Percentiles rank a stretch among this genome's conserved stretches.
Conservation (phyloP, 1,140 invertebrate genomes). For the Stegodyphus dumicola region DNA sequence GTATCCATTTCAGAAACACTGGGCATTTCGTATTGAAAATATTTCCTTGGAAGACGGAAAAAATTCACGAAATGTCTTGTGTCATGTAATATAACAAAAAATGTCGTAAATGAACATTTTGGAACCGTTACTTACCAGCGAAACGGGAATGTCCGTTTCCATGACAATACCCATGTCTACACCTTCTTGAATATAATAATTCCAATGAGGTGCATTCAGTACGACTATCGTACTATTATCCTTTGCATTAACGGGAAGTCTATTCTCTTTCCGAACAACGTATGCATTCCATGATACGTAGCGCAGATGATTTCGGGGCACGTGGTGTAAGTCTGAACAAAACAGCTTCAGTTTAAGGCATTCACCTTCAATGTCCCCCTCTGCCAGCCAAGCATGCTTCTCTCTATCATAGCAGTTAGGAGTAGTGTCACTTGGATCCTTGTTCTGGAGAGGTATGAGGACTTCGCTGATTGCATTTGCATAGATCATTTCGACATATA, state of each 20-base stretch:
- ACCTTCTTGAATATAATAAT: conserved; percentile 86
- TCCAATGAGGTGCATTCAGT: conserved; percentile 80
- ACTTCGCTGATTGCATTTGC: conserved; percentile 82
- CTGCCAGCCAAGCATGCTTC: conserved; percentile 85
- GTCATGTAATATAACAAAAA: conserved; percentile 2
- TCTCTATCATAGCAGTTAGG: conserved; percentile 86
- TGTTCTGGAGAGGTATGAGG: conserved; percentile 68
- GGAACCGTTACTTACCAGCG: conserved; percentile 74
- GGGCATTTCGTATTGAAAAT: no score
- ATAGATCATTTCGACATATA: conserved; percentile 79
- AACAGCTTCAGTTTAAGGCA: conserved; percentile 79
- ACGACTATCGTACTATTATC: conserved; percentile 70
- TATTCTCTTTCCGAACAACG: conserved; percentile 67
- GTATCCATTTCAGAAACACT: no score
- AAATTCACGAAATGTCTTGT: neutral
- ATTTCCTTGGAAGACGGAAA: no score
- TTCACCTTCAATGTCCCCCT: conserved; percentile 84
- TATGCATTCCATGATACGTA: conserved; percentile 86
- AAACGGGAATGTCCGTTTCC: conserved; percentile 82
- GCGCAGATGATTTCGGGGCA: conserved; percentile 81
- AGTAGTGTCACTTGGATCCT: conserved; percentile 51
- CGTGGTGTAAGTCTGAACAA: conserved; percentile 86
- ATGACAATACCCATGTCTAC: conserved; percentile 86
- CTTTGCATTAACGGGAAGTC: conserved; percentile 5
- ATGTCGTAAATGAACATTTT: conserved; percentile 4